These are phyloP conservation scores for Brachionus calyciflorus DNA, from an alignment of 1,140 invertebrate genomes.

Conservation along the genomic window DNA sequence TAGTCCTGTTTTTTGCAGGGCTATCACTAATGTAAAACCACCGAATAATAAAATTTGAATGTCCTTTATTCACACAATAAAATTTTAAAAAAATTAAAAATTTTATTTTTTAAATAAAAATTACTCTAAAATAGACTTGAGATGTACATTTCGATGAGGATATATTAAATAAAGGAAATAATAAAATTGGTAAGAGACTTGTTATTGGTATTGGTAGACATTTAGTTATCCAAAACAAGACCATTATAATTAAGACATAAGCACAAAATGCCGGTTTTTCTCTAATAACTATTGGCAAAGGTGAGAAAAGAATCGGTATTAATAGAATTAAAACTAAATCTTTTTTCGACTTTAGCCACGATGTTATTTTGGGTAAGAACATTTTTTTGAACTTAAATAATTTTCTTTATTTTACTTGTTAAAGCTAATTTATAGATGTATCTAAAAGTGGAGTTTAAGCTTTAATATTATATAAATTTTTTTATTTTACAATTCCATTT, in stretches of 20 bases:
- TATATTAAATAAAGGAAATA: constrained; percentile 60
- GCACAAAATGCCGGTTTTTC: constrained; percentile 35
- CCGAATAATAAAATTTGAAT: constrained; percentile 46
- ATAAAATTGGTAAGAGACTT: constrained; percentile 60
- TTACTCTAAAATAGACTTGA: constrained; percentile 57
- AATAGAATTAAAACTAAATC: too few species aligned
- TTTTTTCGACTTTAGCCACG: too few species aligned
- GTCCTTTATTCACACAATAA: neutral
- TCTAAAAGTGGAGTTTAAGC: too few species aligned
- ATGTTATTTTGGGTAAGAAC: too few species aligned
- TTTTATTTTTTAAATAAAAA: constrained; percentile 2
- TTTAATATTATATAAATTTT: too few species aligned
- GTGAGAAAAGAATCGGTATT: too few species aligned
- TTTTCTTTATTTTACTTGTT: too few species aligned
- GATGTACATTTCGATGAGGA: constrained; percentile 53
- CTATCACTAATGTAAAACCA: constrained; percentile 25
- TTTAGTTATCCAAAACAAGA: constrained; percentile 61
- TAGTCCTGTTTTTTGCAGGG: constrained; percentile 19
- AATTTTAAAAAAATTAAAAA: too few species aligned
- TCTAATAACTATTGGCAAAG: too few species aligned
- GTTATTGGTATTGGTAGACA: constrained; percentile 62
- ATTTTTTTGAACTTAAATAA: too few species aligned
- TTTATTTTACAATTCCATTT: too few species aligned
- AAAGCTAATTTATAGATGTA: too few species aligned
- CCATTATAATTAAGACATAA: constrained; percentile 31